Evolutionary conservation across 2,113 vertebrate species (phyloP).

Genomic region (Anser cygnoides): DNA sequence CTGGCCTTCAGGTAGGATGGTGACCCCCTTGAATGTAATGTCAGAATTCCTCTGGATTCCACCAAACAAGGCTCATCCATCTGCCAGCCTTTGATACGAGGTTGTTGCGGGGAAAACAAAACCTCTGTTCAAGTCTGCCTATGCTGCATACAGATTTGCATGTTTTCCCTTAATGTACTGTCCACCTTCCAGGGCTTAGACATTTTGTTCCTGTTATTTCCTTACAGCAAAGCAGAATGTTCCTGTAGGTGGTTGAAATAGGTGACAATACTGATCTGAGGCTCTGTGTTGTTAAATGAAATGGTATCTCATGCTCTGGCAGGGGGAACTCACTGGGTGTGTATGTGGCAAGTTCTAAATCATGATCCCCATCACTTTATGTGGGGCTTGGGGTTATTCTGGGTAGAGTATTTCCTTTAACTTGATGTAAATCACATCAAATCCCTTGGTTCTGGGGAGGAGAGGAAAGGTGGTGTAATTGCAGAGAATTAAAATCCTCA

Average conservation of each 20-base stretch:
- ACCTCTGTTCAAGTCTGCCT: not conserved
- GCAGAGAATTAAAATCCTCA: not conserved
- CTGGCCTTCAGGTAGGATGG: not conserved
- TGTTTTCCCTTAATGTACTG: not conserved
- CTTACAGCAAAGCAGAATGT: constrained; percentile 21
- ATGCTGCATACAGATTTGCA: not conserved
- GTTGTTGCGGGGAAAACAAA: not conserved
- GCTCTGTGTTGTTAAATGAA: constrained; percentile 46
- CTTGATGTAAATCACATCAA: not conserved
- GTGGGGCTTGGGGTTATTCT: not conserved
- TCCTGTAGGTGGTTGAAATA: constrained; percentile 34
- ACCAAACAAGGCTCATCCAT: not conserved
- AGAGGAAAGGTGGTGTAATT: not conserved
- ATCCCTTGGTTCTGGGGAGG: not conserved
- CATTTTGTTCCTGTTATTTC: constrained; percentile 57
- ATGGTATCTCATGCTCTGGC: constrained; percentile 1
- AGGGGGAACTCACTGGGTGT: constrained; percentile 1
- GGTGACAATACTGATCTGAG: constrained; percentile 28
- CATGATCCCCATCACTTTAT: constrained; percentile 9
- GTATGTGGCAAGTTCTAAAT: constrained; percentile 36
- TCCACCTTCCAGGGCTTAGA: constrained; percentile 35
- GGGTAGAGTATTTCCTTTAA: constrained; percentile 7
- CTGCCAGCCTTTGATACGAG: not conserved
- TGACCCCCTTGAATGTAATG: not conserved
- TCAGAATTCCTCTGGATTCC: not conserved